Conservation (phyloP, 2,888 invertebrate genomes). For the Ophion obscuratus region DNA sequence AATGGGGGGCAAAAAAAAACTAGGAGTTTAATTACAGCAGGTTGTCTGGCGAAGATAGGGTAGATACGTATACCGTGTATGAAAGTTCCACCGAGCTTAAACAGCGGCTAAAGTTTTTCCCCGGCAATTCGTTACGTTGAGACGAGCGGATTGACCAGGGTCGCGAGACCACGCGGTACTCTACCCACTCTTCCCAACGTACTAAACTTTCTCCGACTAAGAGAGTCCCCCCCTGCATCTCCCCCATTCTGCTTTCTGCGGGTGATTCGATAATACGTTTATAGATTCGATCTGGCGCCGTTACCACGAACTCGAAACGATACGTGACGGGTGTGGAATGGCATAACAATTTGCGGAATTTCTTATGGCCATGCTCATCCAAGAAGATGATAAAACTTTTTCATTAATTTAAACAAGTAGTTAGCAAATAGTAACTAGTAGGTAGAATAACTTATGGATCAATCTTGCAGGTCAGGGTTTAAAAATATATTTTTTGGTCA, state of each 20-base stretch:
- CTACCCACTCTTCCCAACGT: constrained; percentile 4
- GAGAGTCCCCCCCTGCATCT: background rate
- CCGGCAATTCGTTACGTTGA: constrained; percentile 64
- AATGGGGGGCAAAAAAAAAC: constrained; percentile 38
- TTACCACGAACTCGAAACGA: constrained; percentile 42
- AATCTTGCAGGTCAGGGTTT: no score
- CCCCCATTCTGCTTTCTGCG: constrained; percentile 33
- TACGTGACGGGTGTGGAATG: constrained; percentile 43
- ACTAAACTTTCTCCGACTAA: constrained; percentile 55
- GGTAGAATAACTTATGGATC: no score
- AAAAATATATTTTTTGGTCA: no score
- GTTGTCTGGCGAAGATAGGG: constrained; percentile 57
- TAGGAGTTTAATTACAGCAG: constrained; percentile 64
- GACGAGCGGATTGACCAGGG: constrained; percentile 37
- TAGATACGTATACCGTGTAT: constrained; percentile 54
- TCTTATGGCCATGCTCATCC: no score
- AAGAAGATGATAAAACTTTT: no score
- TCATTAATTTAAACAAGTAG: no score
- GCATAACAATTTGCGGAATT: constrained; percentile 4
- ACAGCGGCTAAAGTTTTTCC: constrained; percentile 62
- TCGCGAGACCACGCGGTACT: constrained; percentile 37
- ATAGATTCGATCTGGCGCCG: constrained; percentile 54
- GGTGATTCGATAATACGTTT: constrained; percentile 57
- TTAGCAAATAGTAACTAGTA: no score
- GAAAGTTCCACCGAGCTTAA: constrained; percentile 46